Evolutionary conservation across 1,140 invertebrate genomes (phyloP).

Genomic region (Penaeus japonicus): DNA sequence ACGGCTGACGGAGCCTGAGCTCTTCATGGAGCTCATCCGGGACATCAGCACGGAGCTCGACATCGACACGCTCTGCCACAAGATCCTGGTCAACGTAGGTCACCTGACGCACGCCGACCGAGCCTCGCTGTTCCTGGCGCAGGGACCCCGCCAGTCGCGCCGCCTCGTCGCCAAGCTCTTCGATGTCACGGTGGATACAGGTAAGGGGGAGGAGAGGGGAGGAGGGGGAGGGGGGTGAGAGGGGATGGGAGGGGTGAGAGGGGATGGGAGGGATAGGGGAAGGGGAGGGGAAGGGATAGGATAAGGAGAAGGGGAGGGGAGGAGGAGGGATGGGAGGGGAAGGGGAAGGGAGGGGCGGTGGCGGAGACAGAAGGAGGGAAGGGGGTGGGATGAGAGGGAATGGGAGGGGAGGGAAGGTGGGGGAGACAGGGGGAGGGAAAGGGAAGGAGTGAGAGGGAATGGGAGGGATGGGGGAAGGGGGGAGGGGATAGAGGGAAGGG

Average conservation of each 20-base stretch:
- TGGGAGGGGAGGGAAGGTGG: no score
- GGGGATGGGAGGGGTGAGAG: no score
- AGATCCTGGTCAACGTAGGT: slow-evolving; percentile 91
- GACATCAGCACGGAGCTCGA: slow-evolving; percentile 93
- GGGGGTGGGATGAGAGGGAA: not conserved
- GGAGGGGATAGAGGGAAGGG: not conserved
- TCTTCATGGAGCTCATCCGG: slow-evolving; percentile 92
- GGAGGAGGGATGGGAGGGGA: not conserved
- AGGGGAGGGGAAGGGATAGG: not conserved
- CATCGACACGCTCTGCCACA: slow-evolving; percentile 91
- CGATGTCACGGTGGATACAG: slow-evolving; percentile 87
- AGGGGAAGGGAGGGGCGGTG: not conserved
- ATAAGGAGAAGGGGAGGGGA: no score
- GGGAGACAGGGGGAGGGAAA: no score
- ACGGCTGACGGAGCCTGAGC: slow-evolving; percentile 61
- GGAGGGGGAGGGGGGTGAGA: not conserved
- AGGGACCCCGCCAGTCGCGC: slow-evolving; percentile 76
- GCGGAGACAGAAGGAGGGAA: not conserved
- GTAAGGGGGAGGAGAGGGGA: no score
- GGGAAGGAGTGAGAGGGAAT: not conserved
- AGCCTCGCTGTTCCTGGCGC: slow-evolving; percentile 85
- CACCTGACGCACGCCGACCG: slow-evolving; percentile 86
- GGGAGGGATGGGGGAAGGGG: not conserved
- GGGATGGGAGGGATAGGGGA: not conserved
- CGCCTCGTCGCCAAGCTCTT: slow-evolving; percentile 90